Conservation (phyloP, 2,113 vertebrate genomes). For the Atrichornis clamosus region DNA sequence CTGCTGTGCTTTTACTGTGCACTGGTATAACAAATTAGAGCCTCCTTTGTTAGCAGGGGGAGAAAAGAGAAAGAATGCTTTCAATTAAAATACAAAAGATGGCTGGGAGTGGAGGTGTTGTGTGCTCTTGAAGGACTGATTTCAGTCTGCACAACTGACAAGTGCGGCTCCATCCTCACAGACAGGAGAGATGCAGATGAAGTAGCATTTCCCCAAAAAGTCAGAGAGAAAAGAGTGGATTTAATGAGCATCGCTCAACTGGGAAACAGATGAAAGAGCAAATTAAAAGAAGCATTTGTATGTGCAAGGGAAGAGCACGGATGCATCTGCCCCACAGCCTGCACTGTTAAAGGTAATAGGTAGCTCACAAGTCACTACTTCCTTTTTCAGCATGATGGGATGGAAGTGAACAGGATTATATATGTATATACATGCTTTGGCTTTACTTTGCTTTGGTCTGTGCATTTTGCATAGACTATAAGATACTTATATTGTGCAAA, state of each 20-base stretch:
- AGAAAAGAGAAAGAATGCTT: neutral
- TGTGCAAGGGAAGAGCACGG: neutral
- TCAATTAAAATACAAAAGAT: neutral
- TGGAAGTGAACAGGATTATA: neutral
- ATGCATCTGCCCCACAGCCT: neutral
- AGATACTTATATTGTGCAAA: neutral
- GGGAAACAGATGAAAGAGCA: constrained; percentile 6
- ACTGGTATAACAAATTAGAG: neutral
- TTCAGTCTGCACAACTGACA: neutral
- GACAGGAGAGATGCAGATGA: neutral
- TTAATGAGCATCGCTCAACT: neutral
- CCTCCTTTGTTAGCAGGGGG: neutral
- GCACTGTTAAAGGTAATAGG: neutral
- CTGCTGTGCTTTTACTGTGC: neutral
- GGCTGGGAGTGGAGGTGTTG: neutral
- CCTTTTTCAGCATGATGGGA: neutral
- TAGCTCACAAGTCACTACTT: neutral
- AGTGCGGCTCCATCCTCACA: neutral
- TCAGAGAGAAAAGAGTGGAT: neutral
- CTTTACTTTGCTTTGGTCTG: neutral
- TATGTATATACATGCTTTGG: neutral
- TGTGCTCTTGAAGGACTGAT: neutral
- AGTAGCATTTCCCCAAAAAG: constrained; percentile 11
- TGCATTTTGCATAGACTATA: neutral
- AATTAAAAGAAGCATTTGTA: neutral